These are phyloP conservation scores for Hyla sarda DNA, from an alignment of 2,113 vertebrate species.

Conservation along the genomic window DNA sequence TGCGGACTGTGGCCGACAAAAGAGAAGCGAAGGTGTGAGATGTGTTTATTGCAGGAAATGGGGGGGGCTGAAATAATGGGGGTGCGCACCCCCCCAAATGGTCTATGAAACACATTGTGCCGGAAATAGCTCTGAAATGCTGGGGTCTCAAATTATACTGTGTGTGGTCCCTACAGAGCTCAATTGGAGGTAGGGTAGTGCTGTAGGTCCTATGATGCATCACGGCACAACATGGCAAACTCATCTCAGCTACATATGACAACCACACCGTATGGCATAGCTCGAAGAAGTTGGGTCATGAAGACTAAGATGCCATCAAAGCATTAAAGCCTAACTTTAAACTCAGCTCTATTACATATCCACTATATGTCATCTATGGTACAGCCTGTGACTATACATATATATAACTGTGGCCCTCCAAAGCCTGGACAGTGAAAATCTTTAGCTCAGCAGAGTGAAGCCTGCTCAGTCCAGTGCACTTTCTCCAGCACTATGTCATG, in stretches of 20 bases:
- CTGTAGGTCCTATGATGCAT: not conserved
- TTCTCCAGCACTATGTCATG: too few species aligned
- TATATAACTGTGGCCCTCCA: too few species aligned
- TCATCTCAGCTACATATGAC: too few species aligned
- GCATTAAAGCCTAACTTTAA: too few species aligned
- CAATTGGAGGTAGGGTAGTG: too few species aligned
- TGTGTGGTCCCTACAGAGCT: not conserved
- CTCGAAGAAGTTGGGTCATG: not conserved
- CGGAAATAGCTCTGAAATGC: not conserved
- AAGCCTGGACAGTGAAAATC: too few species aligned
- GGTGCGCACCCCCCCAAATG: not conserved
- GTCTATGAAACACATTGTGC: not conserved
- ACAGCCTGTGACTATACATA: too few species aligned
- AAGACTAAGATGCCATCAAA: too few species aligned
- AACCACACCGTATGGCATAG: not conserved
- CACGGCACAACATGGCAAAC: not conserved
- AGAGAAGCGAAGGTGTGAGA: not conserved
- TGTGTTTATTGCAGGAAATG: not conserved
- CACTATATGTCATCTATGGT: too few species aligned
- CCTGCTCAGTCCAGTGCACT: too few species aligned
- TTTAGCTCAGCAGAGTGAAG: too few species aligned
- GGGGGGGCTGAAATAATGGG: not conserved
- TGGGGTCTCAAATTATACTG: not conserved
- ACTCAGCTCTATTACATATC: too few species aligned
- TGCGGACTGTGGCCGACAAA: not conserved